Percentiles rank a stretch among this genome's conserved stretches.
phyloP scores from a whole-genome alignment of 2,797 vertebrate species.

The Cossypha polioptera region DNA sequence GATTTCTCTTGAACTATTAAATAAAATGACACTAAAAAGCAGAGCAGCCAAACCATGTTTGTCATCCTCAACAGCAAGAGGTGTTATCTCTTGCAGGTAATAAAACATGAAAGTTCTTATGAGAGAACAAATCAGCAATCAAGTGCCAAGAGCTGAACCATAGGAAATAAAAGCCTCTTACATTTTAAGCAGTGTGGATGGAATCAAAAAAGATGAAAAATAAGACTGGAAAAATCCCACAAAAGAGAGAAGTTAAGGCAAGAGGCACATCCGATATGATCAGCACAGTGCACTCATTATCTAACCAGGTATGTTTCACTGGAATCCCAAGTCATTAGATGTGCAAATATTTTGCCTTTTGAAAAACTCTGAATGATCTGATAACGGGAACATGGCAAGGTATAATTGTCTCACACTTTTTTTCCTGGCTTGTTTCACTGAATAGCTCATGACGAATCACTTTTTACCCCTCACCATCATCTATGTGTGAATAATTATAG shows the following conservation, averaged over 20 bases:
- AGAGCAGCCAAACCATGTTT: not conserved
- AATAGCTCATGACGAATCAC: not conserved
- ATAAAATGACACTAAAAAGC: not conserved
- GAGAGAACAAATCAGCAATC: not conserved
- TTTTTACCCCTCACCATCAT: slow-evolving; percentile 19
- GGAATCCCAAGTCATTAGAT: not conserved
- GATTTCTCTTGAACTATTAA: slow-evolving; percentile 12
- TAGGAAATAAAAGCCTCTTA: not conserved
- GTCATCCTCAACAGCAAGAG: not conserved
- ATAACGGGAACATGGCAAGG: not conserved
- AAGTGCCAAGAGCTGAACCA: not conserved
- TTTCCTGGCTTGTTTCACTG: not conserved
- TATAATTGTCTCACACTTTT: not conserved
- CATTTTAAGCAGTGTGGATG: not conserved
- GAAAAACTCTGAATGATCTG: slow-evolving; percentile 18
- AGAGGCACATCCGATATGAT: not conserved
- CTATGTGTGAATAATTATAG: slow-evolving; percentile 45
- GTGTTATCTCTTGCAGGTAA: not conserved
- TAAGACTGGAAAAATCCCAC: not conserved
- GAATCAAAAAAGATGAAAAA: not conserved
- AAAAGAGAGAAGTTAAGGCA: not conserved
- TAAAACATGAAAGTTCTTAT: not conserved
- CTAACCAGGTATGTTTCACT: not conserved
- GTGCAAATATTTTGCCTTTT: slow-evolving; percentile 39
- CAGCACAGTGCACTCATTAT: not conserved